Conservation (phyloP, 2,113 vertebrate species). For the Anguilla japonica region DNA sequence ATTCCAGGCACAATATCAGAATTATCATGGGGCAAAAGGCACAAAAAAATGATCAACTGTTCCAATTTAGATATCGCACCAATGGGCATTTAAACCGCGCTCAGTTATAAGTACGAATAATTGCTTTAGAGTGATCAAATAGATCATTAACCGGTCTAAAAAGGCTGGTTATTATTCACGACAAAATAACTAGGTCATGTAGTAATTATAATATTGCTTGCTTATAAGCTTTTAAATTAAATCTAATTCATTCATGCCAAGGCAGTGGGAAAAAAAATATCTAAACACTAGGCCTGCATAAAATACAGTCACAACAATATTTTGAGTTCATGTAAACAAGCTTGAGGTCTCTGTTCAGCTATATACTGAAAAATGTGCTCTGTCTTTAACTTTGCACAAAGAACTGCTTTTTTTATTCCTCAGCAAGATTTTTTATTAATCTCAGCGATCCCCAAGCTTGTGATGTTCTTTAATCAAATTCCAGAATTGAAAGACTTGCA, state of each 20-base stretch:
- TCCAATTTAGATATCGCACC: background rate
- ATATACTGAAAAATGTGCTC: background rate
- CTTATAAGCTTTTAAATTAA: conserved; percentile 14
- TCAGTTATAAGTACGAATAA: background rate
- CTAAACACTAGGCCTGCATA: background rate
- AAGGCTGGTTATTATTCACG: background rate
- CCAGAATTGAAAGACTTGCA: no score
- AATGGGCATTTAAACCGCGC: background rate
- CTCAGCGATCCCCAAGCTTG: background rate
- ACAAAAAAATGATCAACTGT: background rate
- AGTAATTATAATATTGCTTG: background rate
- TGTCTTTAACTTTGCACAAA: background rate
- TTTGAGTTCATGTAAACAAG: background rate
- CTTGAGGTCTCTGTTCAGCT: background rate
- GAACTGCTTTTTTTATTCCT: background rate
- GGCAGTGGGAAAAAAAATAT: background rate
- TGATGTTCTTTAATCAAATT: background rate
- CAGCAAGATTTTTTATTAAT: background rate
- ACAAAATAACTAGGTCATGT: background rate
- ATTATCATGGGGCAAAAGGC: background rate
- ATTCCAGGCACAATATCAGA: background rate
- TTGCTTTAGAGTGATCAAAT: conserved; percentile 14
- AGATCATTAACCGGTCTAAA: background rate
- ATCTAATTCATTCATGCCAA: background rate
- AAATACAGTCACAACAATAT: background rate